phyloP scores from a whole-genome alignment of 64 coral and sea anemone genomes.

The Pocillopora verrucosa region DNA sequence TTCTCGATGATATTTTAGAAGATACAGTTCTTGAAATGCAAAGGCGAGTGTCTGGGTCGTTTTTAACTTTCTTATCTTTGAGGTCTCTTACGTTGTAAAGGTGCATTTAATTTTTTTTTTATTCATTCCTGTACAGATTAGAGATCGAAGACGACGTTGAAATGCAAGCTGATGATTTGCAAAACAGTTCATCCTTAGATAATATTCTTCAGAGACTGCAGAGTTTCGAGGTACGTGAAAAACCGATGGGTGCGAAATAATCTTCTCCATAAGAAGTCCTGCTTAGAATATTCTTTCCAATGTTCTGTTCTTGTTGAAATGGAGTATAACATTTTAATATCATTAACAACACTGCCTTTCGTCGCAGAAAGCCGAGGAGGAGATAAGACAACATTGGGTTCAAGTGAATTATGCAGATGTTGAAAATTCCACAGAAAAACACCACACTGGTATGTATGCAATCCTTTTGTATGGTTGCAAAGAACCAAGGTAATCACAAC shows the following conservation, averaged over 20 bases:
- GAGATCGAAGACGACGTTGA: conserved; percentile 49
- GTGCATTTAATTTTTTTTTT: neutral
- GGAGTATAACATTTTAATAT: neutral
- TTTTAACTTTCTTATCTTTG: neutral
- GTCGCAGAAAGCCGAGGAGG: conserved; percentile 60
- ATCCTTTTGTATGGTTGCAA: neutral
- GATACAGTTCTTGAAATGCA: conserved; percentile 74
- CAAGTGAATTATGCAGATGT: conserved; percentile 54
- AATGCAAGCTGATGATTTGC: conserved; percentile 13
- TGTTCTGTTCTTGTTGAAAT: no score
- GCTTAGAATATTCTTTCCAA: no score
- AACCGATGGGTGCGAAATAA: no score
- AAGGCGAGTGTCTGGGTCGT: conserved; percentile 17
- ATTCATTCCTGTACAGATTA: conserved; percentile 22
- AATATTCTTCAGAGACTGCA: conserved; percentile 68
- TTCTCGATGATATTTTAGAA: conserved; percentile 65
- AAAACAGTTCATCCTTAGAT: conserved; percentile 64
- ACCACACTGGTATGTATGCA: neutral
- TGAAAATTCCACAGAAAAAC: neutral
- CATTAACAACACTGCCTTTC: neutral
- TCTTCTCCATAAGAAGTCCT: no score
- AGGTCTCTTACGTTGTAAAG: no score
- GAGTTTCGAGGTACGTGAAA: conserved; percentile 55
- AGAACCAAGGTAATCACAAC: no score
- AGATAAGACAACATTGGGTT: conserved; percentile 48